These are phyloP conservation scores for Micropoecilia bifurca DNA, from an alignment of 2,797 vertebrate species.

Conservation along the genomic window DNA sequence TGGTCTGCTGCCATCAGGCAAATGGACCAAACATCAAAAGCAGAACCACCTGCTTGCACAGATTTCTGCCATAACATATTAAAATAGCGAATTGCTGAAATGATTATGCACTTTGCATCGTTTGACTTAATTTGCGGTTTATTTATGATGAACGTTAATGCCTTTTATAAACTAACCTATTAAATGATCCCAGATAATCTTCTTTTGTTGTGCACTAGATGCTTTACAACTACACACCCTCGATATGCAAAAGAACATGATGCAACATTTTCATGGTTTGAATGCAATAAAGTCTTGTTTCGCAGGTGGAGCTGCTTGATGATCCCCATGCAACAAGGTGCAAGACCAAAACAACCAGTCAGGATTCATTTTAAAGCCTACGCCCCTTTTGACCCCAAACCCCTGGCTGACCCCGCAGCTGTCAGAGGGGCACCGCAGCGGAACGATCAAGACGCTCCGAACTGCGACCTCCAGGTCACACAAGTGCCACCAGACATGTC, in stretches of 20 bases:
- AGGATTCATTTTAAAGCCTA: slow-evolving; percentile 1
- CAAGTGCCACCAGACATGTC: slow-evolving; percentile 76
- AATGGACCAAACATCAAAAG: neutral
- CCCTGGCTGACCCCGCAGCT: slow-evolving; percentile 53
- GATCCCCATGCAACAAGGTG: slow-evolving; percentile 4
- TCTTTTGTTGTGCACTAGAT: neutral
- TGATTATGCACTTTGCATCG: neutral
- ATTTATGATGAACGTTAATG: neutral
- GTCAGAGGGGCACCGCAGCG: slow-evolving; percentile 60
- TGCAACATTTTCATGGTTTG: neutral
- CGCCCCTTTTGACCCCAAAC: slow-evolving; percentile 14
- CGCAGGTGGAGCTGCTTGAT: neutral
- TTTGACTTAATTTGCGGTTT: neutral
- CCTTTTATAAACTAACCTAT: neutral
- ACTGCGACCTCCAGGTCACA: slow-evolving; percentile 72
- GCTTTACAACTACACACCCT: neutral
- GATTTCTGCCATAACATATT: neutral
- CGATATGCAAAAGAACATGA: neutral
- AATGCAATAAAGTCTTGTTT: neutral
- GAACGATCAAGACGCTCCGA: slow-evolving; percentile 58
- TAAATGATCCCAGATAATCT: neutral
- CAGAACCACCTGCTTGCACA: slow-evolving; percentile 3
- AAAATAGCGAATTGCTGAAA: neutral
- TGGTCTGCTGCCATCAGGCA: slow-evolving; percentile 2
- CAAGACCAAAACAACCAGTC: slow-evolving; percentile 27